A percentile compares a stretch with the other conserved stretches of the same genome.
phyloP scores from a whole-genome alignment of 2,888 invertebrate species.

The Hypolimnas misippus region DNA sequence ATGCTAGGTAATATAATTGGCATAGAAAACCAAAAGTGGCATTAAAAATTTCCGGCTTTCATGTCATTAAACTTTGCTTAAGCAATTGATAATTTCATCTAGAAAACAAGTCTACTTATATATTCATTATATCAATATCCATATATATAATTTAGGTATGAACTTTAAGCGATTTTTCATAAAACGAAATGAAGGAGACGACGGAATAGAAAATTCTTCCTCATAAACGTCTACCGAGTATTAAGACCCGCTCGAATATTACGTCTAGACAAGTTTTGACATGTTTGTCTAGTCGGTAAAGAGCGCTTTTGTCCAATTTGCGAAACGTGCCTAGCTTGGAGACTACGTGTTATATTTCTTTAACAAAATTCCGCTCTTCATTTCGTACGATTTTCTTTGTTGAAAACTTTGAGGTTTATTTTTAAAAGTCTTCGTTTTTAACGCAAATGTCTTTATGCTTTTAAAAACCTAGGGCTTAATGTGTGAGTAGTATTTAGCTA shows the following conservation, averaged over 20 bases:
- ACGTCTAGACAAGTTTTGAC: slow-evolving; percentile 27
- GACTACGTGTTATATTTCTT: slow-evolving; percentile 3
- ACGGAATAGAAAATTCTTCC: background rate
- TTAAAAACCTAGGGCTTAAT: no score
- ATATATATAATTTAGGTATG: no score
- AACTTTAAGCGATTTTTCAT: background rate
- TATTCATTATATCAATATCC: no score
- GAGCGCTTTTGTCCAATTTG: slow-evolving; percentile 18
- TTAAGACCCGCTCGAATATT: slow-evolving; percentile 1
- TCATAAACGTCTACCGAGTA: background rate
- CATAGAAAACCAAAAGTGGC: no score
- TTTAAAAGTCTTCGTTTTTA: background rate
- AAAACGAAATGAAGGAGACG: background rate
- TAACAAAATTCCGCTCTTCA: background rate
- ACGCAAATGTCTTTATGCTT: background rate
- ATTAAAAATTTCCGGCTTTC: no score
- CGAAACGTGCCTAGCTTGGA: slow-evolving; percentile 20
- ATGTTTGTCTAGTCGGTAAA: slow-evolving; percentile 29
- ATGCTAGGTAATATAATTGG: no score
- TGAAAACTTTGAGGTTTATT: background rate
- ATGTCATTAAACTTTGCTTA: no score
- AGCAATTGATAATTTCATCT: no score
- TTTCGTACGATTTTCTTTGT: background rate
- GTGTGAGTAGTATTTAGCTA: no score
- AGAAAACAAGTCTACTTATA: no score